These are phyloP conservation scores for Sebastes itinus DNA, from an alignment of 2,797 vertebrate species.

Conservation along the genomic window DNA sequence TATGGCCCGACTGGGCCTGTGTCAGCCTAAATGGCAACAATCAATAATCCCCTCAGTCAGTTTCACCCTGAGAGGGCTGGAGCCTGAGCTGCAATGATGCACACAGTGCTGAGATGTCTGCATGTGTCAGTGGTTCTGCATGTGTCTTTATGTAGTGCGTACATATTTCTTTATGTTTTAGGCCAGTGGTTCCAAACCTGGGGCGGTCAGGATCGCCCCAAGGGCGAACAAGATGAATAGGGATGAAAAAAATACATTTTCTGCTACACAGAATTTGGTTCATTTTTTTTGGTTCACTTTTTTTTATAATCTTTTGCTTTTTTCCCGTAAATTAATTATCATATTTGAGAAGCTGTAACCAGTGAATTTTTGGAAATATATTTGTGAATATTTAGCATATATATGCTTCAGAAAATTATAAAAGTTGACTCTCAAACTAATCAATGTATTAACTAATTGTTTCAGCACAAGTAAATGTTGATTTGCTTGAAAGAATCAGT, in stretches of 20 bases:
- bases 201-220: background rate
- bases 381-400: background rate
- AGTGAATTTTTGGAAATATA: background rate
- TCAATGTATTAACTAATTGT: background rate
- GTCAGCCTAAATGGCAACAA: conserved; percentile 53
- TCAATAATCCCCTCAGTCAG: conserved; percentile 61
- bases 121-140: background rate
- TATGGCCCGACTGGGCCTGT: conserved; percentile 37
- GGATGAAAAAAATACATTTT: background rate
- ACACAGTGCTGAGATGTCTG: background rate
- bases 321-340: background rate
- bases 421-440: background rate
- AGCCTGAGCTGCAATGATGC: conserved; percentile 14
- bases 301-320: background rate
- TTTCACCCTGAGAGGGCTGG: conserved; percentile 17
- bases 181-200: background rate
- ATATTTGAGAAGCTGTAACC: no score
- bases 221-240: background rate
- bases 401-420: background rate
- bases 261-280: background rate
- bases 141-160: background rate
- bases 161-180: background rate
- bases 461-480: background rate
- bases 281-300: background rate
- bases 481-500: background rate